Evolutionary conservation across 2,797 vertebrate genomes (phyloP).

Genomic region (Hydrophis major): DNA sequence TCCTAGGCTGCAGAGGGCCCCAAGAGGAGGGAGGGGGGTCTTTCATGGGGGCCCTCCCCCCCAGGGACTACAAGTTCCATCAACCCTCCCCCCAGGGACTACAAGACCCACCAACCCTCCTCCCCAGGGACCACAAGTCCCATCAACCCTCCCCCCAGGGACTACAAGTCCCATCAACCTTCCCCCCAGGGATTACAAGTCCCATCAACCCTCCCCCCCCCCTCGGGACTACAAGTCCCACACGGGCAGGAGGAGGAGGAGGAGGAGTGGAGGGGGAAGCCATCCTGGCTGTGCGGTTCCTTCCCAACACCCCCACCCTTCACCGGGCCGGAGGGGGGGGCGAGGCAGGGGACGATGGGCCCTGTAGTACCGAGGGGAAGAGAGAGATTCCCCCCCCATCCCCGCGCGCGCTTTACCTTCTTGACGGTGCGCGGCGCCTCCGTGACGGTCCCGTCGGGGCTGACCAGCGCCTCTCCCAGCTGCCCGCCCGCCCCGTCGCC

Average conservation of each 20-base stretch:
- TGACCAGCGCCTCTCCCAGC: conserved; percentile 81
- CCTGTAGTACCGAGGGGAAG: too few relatives aligned
- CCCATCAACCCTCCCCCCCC: too few relatives aligned
- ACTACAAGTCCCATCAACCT: neutral
- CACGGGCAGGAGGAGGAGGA: neutral
- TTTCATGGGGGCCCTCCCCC: neutral
- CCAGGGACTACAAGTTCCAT: neutral
- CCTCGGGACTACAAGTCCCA: too few relatives aligned
- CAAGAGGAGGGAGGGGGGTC: neutral
- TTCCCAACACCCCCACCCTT: too few relatives aligned
- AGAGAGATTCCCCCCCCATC: too few relatives aligned
- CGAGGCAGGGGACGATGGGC: neutral
- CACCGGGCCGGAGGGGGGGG: too few relatives aligned
- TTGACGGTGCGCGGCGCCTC: conserved; percentile 93
- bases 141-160: neutral
- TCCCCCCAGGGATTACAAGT: too few relatives aligned
- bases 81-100: too few relatives aligned
- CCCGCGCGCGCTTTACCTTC: conserved; percentile 74
- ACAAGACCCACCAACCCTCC: too few relatives aligned
- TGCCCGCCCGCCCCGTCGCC: conserved; percentile 43
- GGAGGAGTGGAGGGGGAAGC: too few relatives aligned
- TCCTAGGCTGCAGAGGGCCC: neutral
- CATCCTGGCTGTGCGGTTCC: too few relatives aligned
- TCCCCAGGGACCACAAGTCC: neutral
- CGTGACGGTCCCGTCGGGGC: conserved; percentile 89